A percentile compares a stretch with the other conserved stretches of the same genome.
phyloP scores from a whole-genome alignment of 2,797 vertebrate species.

The Lutjanus argentimaculatus region DNA sequence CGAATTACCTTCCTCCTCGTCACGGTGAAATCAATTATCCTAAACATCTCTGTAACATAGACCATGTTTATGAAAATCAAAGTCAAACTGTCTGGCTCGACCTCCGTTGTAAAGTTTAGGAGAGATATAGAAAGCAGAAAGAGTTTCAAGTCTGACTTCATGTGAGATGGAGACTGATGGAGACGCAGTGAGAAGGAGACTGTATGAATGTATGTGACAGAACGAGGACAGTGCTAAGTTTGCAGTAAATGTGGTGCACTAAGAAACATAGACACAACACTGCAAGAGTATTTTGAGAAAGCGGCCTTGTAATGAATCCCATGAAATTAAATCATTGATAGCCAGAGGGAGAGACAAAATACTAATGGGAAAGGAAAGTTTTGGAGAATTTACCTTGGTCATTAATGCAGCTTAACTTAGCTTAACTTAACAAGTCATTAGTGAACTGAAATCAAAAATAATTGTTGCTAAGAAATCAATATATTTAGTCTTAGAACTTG shows the following conservation, averaged over 20 bases:
- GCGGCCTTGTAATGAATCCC: conserved; percentile 47
- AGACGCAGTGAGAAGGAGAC: conserved; percentile 11
- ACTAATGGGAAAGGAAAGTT: conserved; percentile 3
- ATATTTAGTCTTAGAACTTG: not conserved
- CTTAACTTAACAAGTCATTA: not conserved
- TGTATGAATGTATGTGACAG: conserved; percentile 2
- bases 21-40: conserved; percentile 74
- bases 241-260: conserved; percentile 9
- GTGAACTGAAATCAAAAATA: not conserved
- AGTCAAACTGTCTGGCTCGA: conserved; percentile 56
- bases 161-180: conserved; percentile 6
- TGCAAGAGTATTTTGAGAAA: conserved; percentile 55
- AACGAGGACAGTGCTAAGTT: conserved; percentile 10
- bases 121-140: conserved; percentile 30
- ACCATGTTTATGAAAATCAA: conserved; percentile 61
- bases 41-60: conserved; percentile 59
- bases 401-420: not conserved
- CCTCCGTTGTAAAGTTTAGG: conserved; percentile 34
- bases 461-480: not conserved
- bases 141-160: not conserved
- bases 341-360: conserved; percentile 41
- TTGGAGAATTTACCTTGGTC: not conserved
- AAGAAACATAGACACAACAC: conserved; percentile 51
- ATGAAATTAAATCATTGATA: conserved; percentile 27
- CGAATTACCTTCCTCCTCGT: conserved; percentile 63